Percentiles rank a stretch among this genome's conserved stretches.
phyloP scores from a whole-genome alignment of 2,113 vertebrate genomes.

The Hemiscyllium ocellatum region DNA sequence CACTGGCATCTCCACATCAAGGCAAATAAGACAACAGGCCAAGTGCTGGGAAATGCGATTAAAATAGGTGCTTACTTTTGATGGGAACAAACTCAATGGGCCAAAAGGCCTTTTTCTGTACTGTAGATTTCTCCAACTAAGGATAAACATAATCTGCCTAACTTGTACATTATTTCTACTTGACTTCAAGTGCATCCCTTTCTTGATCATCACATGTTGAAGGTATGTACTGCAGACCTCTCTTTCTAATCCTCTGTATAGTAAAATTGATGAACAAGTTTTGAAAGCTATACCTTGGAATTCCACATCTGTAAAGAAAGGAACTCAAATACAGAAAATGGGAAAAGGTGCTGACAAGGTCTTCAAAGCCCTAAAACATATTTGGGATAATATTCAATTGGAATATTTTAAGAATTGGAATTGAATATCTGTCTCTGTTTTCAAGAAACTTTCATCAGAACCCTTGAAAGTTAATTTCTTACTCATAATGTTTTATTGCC shows the following conservation, averaged over 20 bases:
- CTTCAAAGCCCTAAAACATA: background rate
- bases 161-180: background rate
- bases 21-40: no score
- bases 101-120: no score
- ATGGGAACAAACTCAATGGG: no score
- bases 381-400: background rate
- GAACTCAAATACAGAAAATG: background rate
- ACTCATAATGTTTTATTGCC: background rate
- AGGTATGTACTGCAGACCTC: background rate
- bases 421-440: background rate
- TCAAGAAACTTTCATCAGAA: background rate
- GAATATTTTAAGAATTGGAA: background rate
- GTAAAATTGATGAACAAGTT: background rate
- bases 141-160: background rate
- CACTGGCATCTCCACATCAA: no score
- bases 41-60: no score
- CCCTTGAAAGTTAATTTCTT: background rate
- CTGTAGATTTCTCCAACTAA: no score
- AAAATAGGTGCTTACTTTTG: no score
- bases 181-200: background rate
- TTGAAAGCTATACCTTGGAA: background rate
- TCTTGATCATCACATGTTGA: background rate
- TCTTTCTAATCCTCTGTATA: background rate
- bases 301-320: background rate
- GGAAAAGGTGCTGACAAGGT: background rate